Conservation (phyloP, 2,888 invertebrate genomes). For the Crocallis elinguaria region DNA sequence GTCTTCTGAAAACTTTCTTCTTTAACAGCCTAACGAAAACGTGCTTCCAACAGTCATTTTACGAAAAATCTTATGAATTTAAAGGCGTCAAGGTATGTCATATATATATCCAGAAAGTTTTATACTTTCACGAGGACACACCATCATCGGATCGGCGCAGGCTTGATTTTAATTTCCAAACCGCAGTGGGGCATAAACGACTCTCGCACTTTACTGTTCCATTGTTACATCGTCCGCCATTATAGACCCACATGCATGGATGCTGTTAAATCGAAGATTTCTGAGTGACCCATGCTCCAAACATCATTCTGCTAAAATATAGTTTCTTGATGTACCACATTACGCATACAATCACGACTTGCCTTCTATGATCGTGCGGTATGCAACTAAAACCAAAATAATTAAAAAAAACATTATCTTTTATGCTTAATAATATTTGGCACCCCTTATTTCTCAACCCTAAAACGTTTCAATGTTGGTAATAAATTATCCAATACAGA, state of each 20-base stretch:
- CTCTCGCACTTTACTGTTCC: constrained; percentile 77
- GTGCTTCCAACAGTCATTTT: background rate
- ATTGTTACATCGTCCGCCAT: constrained; percentile 68
- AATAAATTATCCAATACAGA: too few relatives aligned
- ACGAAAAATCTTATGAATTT: background rate
- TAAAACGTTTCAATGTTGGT: too few relatives aligned
- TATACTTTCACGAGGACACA: constrained; percentile 30
- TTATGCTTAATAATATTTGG: too few relatives aligned
- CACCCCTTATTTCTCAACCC: too few relatives aligned
- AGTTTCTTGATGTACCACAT: too few relatives aligned
- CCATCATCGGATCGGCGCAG: constrained; percentile 61
- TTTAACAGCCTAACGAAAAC: too few relatives aligned
- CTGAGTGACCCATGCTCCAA: background rate
- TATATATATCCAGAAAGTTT: background rate
- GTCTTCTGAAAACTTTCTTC: too few relatives aligned
- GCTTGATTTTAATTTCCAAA: constrained; percentile 84
- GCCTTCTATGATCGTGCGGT: too few relatives aligned
- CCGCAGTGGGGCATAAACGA: constrained; percentile 79
- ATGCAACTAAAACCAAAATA: too few relatives aligned
- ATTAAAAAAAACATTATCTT: too few relatives aligned
- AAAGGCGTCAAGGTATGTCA: background rate
- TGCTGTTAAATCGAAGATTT: constrained; percentile 32
- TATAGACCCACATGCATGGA: constrained; percentile 50
- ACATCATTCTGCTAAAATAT: background rate
- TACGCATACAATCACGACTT: too few relatives aligned